Conservation (phyloP, 2,797 vertebrate genomes). For the Melanogrammus aeglefinus region DNA sequence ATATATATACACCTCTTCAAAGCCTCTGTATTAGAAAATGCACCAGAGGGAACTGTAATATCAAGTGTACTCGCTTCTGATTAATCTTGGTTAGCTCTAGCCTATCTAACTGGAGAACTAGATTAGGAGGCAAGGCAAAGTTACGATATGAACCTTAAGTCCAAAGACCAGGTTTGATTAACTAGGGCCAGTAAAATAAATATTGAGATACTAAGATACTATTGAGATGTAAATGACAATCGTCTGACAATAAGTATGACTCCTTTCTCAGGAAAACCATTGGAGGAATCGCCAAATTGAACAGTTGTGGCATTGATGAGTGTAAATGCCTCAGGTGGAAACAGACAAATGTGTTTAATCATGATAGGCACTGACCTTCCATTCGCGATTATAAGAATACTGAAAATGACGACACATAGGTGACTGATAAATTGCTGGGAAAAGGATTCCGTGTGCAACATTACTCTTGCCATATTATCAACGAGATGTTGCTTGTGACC, state of each 20-base stretch:
- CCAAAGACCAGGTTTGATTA: conserved; percentile 71
- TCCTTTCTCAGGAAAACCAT: conserved; percentile 56
- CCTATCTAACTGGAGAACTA: conserved; percentile 31
- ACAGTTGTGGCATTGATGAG: conserved; percentile 76
- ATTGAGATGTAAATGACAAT: conserved; percentile 82
- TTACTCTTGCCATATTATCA: conserved; percentile 67
- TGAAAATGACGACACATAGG: conserved; percentile 77
- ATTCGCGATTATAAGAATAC: conserved; percentile 71
- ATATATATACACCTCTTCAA: conserved; percentile 51
- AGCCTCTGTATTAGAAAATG: conserved; percentile 52
- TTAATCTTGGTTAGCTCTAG: background rate
- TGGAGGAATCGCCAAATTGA: conserved; percentile 53
- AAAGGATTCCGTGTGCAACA: conserved; percentile 59
- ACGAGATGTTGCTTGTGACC: conserved; percentile 50
- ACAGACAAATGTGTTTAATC: conserved; percentile 69
- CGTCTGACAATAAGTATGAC: conserved; percentile 66
- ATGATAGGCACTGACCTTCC: conserved; percentile 60
- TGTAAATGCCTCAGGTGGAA: conserved; percentile 71
- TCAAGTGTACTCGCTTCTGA: conserved; percentile 53
- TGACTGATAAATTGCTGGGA: conserved; percentile 67
- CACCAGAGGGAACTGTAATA: conserved; percentile 32
- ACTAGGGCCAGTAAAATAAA: conserved; percentile 58
- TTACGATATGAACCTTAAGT: conserved; percentile 73
- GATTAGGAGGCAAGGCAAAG: conserved; percentile 56
- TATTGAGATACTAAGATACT: conserved; percentile 67